Percentiles rank a stretch among this genome's conserved stretches.
phyloP scores from a whole-genome alignment of 2,797 vertebrate species.

The Margarornis squamiger region DNA sequence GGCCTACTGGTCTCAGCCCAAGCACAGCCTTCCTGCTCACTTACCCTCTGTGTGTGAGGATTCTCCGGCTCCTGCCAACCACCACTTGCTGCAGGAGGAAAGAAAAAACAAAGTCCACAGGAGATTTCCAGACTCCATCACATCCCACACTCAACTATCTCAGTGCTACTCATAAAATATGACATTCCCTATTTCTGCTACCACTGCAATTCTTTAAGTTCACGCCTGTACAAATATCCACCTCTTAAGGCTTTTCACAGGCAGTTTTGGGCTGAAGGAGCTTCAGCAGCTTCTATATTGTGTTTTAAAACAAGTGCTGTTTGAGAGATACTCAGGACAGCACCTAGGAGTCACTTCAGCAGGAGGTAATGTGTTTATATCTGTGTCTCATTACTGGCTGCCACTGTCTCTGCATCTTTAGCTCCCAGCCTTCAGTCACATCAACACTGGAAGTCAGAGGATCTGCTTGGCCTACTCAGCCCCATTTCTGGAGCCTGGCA shows the following conservation, averaged over 20 bases:
- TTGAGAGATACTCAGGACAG: background rate
- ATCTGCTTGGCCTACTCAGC: background rate
- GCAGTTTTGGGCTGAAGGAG: background rate
- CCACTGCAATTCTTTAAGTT: background rate
- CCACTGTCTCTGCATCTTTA: background rate
- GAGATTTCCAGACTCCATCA: background rate
- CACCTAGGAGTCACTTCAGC: background rate
- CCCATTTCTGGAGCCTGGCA: background rate
- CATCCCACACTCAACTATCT: background rate
- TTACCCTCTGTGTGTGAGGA: constrained; percentile 90
- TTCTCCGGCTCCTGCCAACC: constrained; percentile 99
- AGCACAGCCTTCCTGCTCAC: constrained; percentile 5
- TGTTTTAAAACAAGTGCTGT: background rate
- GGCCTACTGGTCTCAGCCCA: background rate
- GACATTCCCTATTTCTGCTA: background rate
- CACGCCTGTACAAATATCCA: background rate
- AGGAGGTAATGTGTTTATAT: background rate
- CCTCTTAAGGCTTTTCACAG: background rate
- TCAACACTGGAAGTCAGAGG: background rate
- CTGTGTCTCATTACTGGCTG: background rate
- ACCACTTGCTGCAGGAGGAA: constrained; percentile 87
- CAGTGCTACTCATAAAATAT: background rate
- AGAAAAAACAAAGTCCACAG: background rate
- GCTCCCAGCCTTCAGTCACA: background rate
- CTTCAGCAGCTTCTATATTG: background rate